phyloP scores from a whole-genome alignment of 2,888 invertebrate species.

The Drosophila picticornis region DNA sequence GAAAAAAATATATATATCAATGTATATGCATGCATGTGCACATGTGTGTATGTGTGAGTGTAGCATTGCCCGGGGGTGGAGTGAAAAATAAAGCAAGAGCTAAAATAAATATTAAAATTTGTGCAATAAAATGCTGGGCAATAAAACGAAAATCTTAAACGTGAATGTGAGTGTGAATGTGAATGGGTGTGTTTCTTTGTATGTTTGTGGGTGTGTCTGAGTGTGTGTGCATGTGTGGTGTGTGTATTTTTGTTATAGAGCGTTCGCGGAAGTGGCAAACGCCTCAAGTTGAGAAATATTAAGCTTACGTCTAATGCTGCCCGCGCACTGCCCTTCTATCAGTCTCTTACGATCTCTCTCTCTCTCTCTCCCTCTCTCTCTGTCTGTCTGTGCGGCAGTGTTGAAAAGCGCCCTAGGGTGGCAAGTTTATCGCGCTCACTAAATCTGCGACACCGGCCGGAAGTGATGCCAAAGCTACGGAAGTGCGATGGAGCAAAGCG shows the following conservation, averaged over 20 bases:
- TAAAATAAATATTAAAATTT: constrained; percentile 79
- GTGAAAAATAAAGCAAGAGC: constrained; percentile 62
- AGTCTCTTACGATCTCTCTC: constrained; percentile 4
- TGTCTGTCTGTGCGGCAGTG: constrained; percentile 41
- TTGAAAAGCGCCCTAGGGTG: constrained; percentile 59
- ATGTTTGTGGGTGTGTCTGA: constrained; percentile 7
- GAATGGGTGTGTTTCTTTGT: background rate
- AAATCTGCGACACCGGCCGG: constrained; percentile 64
- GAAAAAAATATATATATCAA: background rate
- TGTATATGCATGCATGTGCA: constrained; percentile 6
- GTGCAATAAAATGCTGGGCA: constrained; percentile 67
- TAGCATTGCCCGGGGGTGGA: constrained; percentile 41
- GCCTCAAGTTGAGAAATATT: constrained; percentile 69
- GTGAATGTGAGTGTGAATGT: constrained; percentile 32
- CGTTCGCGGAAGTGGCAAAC: constrained; percentile 69
- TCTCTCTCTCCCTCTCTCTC: background rate
- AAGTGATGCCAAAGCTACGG: constrained; percentile 46
- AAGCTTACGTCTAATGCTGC: constrained; percentile 30
- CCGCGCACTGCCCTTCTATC: constrained; percentile 4
- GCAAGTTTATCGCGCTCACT: constrained; percentile 68
- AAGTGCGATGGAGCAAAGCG: constrained; percentile 24
- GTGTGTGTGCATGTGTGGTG: constrained; percentile 22
- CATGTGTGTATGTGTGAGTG: constrained; percentile 8
- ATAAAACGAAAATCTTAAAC: constrained; percentile 59
- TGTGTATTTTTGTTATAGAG: constrained; percentile 56